Evolutionary conservation across 2,888 invertebrate genomes (phyloP), one percentile per base, ranked within the genome.

Genomic region (Perizoma flavofasciatum): DNA sequence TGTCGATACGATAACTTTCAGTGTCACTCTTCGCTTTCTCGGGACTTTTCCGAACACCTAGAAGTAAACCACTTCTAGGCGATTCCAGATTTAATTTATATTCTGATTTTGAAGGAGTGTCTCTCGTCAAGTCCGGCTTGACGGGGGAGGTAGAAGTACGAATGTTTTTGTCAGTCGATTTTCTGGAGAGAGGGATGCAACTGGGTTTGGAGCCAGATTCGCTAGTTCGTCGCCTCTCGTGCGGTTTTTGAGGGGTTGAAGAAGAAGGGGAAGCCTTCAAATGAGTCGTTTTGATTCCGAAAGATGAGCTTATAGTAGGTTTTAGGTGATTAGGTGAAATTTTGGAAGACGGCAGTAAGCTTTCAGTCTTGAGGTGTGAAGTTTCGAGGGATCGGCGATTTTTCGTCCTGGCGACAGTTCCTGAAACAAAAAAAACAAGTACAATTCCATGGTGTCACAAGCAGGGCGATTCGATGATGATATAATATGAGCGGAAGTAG

Each of bases 271-370:
- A 77, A 70, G 81, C 79, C 71, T 85, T 89, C 59, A 80, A 77
- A 50, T 82, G 72, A 70, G 82, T 74, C 52, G 86, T 75, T 74
- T 88, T 90, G 66, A 83, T 79, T 73, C 85, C 88, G 66, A 85
- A 85, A 65, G 86, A 75, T 79, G 85, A 79, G 77, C 84, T 86
- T 74, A 82, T 77, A 78, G 83, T 81, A 82, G 71, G 81, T 53
- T 61, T 61, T n/a, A 61, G 53, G 10, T 61, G 61, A 86, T 86
- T 91, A 78, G 87, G 83, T 77, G 90, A 85, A 80, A 84, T 69
- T 86, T 83, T 90, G 86, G 90, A 89, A 89, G 90, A 89, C 86
- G 88, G 85, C 82, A 86, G 82, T 85, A 82, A 79, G 74, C 75
- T 86, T 81, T 90, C 92, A 86, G 87, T 87, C 86, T 90, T 92